These are phyloP conservation scores for Rhynchotus rufescens DNA, from an alignment of 2,797 vertebrate species.

Conservation along the genomic window DNA sequence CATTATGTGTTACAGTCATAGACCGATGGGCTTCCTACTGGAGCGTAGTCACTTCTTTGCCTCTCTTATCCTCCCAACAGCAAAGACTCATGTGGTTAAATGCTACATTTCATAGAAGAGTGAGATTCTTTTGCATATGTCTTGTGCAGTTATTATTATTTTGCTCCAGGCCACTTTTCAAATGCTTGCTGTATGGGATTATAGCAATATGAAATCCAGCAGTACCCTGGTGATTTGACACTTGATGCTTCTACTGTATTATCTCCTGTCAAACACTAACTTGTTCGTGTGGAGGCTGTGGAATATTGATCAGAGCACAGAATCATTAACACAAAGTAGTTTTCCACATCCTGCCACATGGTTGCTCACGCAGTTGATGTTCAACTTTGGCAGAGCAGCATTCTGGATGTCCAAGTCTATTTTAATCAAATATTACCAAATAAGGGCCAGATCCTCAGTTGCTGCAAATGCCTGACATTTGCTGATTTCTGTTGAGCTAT, in stretches of 20 bases:
- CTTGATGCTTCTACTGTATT: neutral
- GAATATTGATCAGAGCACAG: constrained; percentile 60
- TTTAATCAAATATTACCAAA: constrained; percentile 39
- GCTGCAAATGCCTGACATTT: neutral
- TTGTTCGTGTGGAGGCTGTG: neutral
- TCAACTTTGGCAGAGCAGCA: neutral
- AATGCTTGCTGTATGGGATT: neutral
- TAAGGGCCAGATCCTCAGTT: neutral
- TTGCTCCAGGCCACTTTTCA: neutral
- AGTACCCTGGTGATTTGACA: neutral
- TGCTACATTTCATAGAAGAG: neutral
- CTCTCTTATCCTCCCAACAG: neutral
- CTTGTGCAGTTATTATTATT: neutral
- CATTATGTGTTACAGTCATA: neutral
- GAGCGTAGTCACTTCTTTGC: neutral
- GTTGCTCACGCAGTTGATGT: constrained; percentile 32
- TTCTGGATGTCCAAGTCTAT: neutral
- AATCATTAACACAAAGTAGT: constrained; percentile 59
- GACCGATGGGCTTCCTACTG: neutral
- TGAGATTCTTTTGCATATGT: neutral
- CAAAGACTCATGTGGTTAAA: neutral
- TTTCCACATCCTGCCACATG: constrained; percentile 46
- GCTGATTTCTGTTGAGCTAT: neutral
- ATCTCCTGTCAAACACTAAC: constrained; percentile 58
- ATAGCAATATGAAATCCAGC: neutral